phyloP scores from a whole-genome alignment of 2,113 vertebrate genomes.

The Polypterus senegalus region DNA sequence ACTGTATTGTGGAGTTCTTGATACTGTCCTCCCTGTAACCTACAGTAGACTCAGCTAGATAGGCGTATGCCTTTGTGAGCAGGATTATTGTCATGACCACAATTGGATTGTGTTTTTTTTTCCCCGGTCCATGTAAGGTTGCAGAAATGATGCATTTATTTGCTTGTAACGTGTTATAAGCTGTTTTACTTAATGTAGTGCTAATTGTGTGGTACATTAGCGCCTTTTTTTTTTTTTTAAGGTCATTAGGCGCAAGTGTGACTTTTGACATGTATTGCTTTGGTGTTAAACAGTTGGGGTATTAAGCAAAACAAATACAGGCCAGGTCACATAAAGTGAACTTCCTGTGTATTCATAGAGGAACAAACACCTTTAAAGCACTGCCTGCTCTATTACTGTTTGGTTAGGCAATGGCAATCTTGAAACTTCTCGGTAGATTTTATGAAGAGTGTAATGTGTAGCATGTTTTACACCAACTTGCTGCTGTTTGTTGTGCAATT shows the following conservation, averaged over 20 bases:
- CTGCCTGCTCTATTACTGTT: conserved; percentile 7
- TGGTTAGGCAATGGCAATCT: not conserved
- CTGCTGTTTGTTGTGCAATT: not conserved
- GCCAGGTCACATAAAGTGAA: conserved; percentile 28
- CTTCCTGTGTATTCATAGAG: conserved; percentile 32
- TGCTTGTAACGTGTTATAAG: conserved; percentile 1
- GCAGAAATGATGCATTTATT: too few species aligned
- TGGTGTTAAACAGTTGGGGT: not conserved
- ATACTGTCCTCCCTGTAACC: too few species aligned
- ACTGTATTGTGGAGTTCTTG: too few species aligned
- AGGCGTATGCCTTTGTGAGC: too few species aligned
- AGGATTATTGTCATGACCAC: too few species aligned
- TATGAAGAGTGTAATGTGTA: not conserved
- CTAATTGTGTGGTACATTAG: conserved; percentile 10
- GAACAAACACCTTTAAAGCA: conserved; percentile 31
- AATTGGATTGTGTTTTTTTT: too few species aligned
- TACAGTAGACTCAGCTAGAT: too few species aligned
- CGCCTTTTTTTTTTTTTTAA: not conserved
- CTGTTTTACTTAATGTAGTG: conserved; percentile 23
- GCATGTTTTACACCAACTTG: not conserved
- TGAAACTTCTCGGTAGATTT: not conserved
- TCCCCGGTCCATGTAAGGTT: too few species aligned
- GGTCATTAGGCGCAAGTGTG: conserved; percentile 18
- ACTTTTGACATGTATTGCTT: conserved; percentile 11
- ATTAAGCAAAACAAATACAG: conserved; percentile 34